A percentile compares a stretch with the other conserved stretches of the same genome.
These are phyloP conservation scores for Ctenoplectra terminalis DNA, from an alignment of 1,140 invertebrate genomes.

Conservation along the genomic window DNA sequence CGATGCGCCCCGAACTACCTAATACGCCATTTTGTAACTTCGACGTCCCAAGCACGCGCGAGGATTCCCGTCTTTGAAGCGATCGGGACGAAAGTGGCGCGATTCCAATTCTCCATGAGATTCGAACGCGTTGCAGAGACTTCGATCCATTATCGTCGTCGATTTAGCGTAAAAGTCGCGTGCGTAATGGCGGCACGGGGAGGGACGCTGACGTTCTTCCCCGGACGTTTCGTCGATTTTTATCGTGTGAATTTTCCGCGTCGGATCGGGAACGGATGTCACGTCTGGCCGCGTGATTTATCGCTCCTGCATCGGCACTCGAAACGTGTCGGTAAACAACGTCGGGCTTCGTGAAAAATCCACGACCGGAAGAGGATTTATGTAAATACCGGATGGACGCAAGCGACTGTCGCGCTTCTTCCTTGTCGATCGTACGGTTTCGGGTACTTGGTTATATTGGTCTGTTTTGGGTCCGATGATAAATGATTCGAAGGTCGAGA, in stretches of 20 bases:
- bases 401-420: neutral
- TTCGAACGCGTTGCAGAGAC: neutral
- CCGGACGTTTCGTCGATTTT: constrained; percentile 20
- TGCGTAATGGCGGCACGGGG: neutral
- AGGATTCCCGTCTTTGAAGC: no score
- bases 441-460: neutral
- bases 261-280: constrained; percentile 16
- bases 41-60: neutral
- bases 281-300: constrained; percentile 36
- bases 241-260: neutral
- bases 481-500: no score
- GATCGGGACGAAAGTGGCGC: neutral
- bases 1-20: neutral
- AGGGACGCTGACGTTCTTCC: neutral
- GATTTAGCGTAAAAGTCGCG: constrained; percentile 19
- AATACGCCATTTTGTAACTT: neutral
- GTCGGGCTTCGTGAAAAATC: constrained; percentile 18
- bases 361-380: neutral
- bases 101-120: constrained; percentile 5
- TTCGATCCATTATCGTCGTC: constrained; percentile 14
- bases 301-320: constrained; percentile 9
- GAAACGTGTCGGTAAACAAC: constrained; percentile 38
- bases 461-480: neutral
- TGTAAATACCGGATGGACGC: constrained; percentile 2
- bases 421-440: neutral